These are phyloP conservation scores for Nothobranchius kuhntae DNA, from an alignment of 2,113 vertebrate species.

Conservation along the genomic window DNA sequence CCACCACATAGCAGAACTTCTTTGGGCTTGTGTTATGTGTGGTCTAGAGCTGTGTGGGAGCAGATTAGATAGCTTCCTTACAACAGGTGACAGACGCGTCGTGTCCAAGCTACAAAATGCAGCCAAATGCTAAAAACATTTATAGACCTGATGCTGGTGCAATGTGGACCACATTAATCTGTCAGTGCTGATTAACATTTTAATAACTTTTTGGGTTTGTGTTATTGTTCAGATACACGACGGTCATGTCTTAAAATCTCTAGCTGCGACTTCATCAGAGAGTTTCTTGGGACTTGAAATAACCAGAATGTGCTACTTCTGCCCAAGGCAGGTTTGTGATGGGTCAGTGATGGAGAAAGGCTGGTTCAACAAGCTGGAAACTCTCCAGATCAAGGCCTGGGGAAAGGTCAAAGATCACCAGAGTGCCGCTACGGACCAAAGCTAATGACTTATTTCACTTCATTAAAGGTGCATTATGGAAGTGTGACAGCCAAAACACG, in stretches of 20 bases:
- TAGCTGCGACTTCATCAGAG: conserved; percentile 5
- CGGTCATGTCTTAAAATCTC: background rate
- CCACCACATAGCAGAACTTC: no score
- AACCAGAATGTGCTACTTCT: conserved; percentile 32
- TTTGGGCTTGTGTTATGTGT: no score
- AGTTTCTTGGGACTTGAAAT: conserved; percentile 16
- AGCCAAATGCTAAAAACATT: background rate
- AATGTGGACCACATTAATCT: background rate
- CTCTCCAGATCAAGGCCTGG: background rate
- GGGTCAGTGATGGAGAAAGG: conserved; percentile 26
- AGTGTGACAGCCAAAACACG: no score
- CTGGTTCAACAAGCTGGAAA: conserved; percentile 20
- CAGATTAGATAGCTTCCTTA: conserved; percentile 49
- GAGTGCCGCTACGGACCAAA: background rate
- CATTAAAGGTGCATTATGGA: background rate
- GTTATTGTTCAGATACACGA: background rate
- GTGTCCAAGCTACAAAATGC: background rate
- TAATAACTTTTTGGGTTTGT: background rate
- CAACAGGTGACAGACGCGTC: conserved; percentile 28
- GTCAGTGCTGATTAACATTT: background rate
- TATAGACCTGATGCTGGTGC: conserved; percentile 1
- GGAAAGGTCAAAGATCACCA: conserved; percentile 48
- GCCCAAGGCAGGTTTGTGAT: conserved; percentile 19
- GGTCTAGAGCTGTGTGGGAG: conserved; percentile 39
- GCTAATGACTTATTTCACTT: conserved; percentile 5